Evolutionary conservation across 1,140 invertebrate species (phyloP), one percentile per base, ranked within the genome.

Genomic region (Ostrea denselamellosa): DNA sequence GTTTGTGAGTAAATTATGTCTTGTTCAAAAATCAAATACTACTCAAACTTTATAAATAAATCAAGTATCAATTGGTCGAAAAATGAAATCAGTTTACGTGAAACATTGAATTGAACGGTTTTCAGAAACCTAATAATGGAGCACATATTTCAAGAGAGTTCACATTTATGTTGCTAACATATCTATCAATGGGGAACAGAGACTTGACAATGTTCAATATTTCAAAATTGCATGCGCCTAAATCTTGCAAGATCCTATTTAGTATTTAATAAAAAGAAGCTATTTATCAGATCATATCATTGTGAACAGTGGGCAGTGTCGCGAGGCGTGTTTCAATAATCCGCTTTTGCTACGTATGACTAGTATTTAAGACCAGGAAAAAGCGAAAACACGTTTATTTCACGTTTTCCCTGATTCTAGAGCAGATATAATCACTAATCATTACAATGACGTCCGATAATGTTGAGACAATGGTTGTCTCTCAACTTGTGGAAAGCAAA

Each of bases 401-500:
- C 8, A 77, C 28, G 2, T 28, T 25, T 8, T 77, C 56, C 19
- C 17, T 10, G 68, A 77, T 25, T 10, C 68, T 2, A 25, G 28
- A 34, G 14, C 68, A 28, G 28, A 14, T 14, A 62, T 44, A 44
- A 44, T 44, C 34, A 44, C 34, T 44, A 44, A 44, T 44, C 34
- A 44, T 44, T 19, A 62, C 0, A 5, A 62, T 77, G 68, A 28
- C 65, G n/a, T 22, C 68, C 28, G 8, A 8, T 28, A 12, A 25
- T 12, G 9, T 77, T 14, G 68, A 77, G 10, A 87, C 83, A 54
- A 81, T 88, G 83, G 84, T 51, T 2, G 28, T 85, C 28, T 85
- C 53, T 12, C 58, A 77, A 54, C 85, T 89, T 44, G 58, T 87
- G 5, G 88, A 86, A 28, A 52, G 52, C 25, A 89, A 89, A 89